These are phyloP conservation scores for Nothobranchius furzeri DNA, from an alignment of 2,113 vertebrate genomes.

Conservation along the genomic window DNA sequence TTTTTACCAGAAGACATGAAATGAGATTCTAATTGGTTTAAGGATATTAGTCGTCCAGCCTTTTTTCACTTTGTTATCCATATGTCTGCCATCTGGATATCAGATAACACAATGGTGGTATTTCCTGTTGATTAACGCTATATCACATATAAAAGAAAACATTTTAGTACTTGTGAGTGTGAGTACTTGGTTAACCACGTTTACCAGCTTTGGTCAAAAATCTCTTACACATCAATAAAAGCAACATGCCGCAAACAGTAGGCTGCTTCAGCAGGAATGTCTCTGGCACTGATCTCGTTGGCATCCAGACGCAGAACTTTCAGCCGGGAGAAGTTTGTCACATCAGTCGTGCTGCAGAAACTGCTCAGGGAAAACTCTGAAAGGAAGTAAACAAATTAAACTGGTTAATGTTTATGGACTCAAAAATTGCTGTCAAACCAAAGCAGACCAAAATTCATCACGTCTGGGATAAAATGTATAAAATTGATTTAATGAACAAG, in stretches of 20 bases:
- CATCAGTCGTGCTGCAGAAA: constrained; percentile 88
- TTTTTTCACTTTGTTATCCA: constrained; percentile 10
- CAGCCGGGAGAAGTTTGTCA: constrained; percentile 86
- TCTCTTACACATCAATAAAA: constrained; percentile 73
- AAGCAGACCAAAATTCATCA: no score
- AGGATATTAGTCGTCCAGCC: constrained; percentile 1
- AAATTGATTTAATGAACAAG: no score
- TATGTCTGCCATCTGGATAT: constrained; percentile 25
- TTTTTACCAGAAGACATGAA: neutral
- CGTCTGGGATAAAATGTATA: no score
- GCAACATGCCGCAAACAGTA: constrained; percentile 88
- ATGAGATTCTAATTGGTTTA: constrained; percentile 8
- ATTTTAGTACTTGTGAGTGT: neutral
- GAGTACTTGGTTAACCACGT: neutral
- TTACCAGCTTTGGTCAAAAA: neutral
- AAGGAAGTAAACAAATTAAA: constrained; percentile 33
- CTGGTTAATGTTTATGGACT: neutral
- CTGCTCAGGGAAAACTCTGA: constrained; percentile 90
- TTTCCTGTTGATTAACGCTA: constrained; percentile 43
- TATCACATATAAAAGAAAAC: constrained; percentile 6
- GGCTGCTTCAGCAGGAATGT: constrained; percentile 86
- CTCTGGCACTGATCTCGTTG: constrained; percentile 83
- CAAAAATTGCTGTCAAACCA: no score
- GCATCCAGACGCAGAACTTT: constrained; percentile 91
- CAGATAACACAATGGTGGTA: constrained; percentile 36